phyloP scores from a whole-genome alignment of 2,113 vertebrate genomes.

The Verasper variegatus region DNA sequence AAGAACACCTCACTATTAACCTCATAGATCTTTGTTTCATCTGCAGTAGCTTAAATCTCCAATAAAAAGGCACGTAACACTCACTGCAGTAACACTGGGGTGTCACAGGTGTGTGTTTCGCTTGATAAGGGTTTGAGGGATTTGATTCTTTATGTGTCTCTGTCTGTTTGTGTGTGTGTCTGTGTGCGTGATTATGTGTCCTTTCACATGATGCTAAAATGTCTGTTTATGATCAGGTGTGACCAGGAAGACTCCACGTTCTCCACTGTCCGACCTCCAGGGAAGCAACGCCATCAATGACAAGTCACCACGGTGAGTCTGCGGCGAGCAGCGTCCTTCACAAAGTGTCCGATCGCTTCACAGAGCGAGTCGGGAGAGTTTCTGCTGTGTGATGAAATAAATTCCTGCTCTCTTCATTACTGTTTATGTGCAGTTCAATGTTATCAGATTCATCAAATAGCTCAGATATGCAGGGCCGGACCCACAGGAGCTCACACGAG shows the following conservation, averaged over 20 bases:
- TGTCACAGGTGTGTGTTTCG: constrained; percentile 32
- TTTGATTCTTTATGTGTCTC: constrained; percentile 18
- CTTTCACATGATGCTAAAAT: constrained; percentile 28
- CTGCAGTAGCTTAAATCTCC: constrained; percentile 6
- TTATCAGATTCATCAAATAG: background rate
- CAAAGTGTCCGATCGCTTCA: background rate
- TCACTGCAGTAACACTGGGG: constrained; percentile 49
- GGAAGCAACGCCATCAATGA: constrained; percentile 91
- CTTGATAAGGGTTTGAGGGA: constrained; percentile 12
- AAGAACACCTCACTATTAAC: constrained; percentile 53
- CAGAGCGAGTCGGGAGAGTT: too few relatives aligned
- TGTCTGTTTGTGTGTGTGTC: background rate
- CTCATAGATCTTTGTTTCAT: constrained; percentile 37
- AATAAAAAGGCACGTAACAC: constrained; percentile 56
- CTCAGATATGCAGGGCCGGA: background rate
- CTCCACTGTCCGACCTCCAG: constrained; percentile 93
- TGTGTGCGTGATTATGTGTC: constrained; percentile 11
- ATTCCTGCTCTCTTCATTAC: background rate
- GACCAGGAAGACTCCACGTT: constrained; percentile 87
- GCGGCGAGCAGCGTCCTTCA: background rate
- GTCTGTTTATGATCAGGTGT: constrained; percentile 84
- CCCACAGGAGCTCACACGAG: background rate
- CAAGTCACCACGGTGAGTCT: constrained; percentile 86
- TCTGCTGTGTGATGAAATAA: background rate
- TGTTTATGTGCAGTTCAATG: background rate